Evolutionary conservation across 2,113 vertebrate genomes (phyloP).

Genomic region (Apodemus sylvaticus): DNA sequence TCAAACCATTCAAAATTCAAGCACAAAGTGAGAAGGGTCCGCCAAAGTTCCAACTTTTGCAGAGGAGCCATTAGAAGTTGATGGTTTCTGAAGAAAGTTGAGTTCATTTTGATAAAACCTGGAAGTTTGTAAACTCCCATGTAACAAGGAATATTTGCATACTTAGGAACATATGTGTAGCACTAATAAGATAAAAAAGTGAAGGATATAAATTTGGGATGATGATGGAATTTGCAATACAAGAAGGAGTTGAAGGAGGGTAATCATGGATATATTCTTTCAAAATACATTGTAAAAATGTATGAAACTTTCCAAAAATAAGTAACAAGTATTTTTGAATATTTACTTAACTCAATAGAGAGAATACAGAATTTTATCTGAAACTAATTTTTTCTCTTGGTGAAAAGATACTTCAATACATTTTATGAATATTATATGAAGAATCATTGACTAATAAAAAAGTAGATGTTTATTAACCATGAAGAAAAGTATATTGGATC

Average conservation of each 20-base stretch:
- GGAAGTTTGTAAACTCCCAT: too few relatives aligned
- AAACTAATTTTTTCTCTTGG: background rate
- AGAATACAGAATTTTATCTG: background rate
- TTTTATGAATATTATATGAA: conserved; percentile 2
- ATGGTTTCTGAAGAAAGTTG: background rate
- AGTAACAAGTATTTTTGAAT: background rate
- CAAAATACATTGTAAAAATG: background rate
- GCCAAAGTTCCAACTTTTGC: too few relatives aligned
- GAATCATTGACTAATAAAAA: background rate
- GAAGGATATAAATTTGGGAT: background rate
- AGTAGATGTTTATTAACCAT: background rate
- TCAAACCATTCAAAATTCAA: too few relatives aligned
- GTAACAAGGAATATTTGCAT: background rate
- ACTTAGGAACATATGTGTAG: background rate
- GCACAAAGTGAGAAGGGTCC: background rate
- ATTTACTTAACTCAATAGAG: background rate
- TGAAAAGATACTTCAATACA: background rate
- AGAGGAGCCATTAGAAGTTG: background rate
- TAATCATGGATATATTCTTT: too few relatives aligned
- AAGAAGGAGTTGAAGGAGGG: too few relatives aligned
- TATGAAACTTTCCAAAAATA: background rate
- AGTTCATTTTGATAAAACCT: background rate
- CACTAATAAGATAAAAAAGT: too few relatives aligned
- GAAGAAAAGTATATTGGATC: background rate
- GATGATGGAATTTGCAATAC: background rate